phyloP scores from a whole-genome alignment of 2,888 invertebrate species.

The Polydrusus pterygomalis region DNA sequence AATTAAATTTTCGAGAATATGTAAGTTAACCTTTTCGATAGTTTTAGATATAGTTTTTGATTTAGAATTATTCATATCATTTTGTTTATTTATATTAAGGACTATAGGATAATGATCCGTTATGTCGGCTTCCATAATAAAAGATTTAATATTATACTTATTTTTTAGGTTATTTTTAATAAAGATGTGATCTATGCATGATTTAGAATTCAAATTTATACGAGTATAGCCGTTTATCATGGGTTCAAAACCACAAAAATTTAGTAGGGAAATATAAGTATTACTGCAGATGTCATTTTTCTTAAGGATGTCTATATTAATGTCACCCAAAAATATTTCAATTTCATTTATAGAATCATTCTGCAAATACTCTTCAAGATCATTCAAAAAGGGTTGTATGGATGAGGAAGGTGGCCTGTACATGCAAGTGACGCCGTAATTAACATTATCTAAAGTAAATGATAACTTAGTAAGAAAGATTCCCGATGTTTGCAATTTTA shows the following conservation, averaged over 20 bases:
- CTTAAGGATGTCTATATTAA: conserved; percentile 18
- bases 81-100: not conserved
- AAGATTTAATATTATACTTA: conserved; percentile 8
- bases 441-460: conserved; percentile 19
- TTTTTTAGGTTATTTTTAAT: conserved; percentile 18
- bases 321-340: conserved; percentile 31
- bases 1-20: not conserved
- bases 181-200: conserved; percentile 32
- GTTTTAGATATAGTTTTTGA: not conserved
- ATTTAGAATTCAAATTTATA: conserved; percentile 3
- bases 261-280: conserved; percentile 9
- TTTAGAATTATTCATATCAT: not conserved
- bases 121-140: not conserved
- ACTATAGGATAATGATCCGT: not conserved
- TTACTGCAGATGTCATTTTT: not conserved
- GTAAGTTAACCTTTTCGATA: not conserved
- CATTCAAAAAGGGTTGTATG: conserved; percentile 18
- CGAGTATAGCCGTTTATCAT: conserved; percentile 13
- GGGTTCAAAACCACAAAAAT: not conserved
- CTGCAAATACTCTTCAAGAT: not conserved
- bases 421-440: conserved; percentile 22
- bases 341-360: conserved; percentile 20
- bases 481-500: conserved; percentile 23
- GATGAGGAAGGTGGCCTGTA: conserved; percentile 29
- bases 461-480: conserved; percentile 16